Evolutionary conservation across 1,140 invertebrate species (phyloP).

Genomic region (Orchestia grillus): DNA sequence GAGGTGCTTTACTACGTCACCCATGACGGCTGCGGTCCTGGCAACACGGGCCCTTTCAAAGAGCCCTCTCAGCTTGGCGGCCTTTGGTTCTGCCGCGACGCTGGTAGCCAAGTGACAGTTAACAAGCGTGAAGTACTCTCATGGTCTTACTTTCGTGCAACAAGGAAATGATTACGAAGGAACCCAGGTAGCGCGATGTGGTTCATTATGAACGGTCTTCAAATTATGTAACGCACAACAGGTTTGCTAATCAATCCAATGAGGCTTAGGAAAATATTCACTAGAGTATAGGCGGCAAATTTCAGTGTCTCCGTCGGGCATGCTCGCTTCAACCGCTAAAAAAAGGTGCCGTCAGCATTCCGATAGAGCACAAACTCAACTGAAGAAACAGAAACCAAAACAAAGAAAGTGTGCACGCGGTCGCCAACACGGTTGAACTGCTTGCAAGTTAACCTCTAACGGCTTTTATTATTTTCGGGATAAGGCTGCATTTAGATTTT

Average conservation of each 20-base stretch:
- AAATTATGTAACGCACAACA: background rate
- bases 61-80: background rate
- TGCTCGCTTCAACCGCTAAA: too few relatives aligned
- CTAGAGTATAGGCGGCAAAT: background rate
- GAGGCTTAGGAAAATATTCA: background rate
- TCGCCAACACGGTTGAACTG: too few relatives aligned
- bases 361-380: too few relatives aligned
- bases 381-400: too few relatives aligned
- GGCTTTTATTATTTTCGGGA: too few relatives aligned
- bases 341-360: too few relatives aligned
- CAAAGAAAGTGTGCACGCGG: too few relatives aligned
- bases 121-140: background rate
- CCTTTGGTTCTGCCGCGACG: background rate
- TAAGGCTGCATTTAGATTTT: too few relatives aligned
- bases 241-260: too few relatives aligned
- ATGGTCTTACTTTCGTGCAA: background rate
- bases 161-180: background rate
- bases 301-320: background rate
- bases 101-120: background rate
- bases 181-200: background rate
- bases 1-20: conserved; percentile 7
- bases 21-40: background rate
- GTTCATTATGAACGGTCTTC: background rate
- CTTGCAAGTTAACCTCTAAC: too few relatives aligned
- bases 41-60: background rate